A percentile compares a stretch with the other conserved stretches of the same genome.
Conservation (phyloP, 37 sponge, comb jelly and placozoan genomes). For the Petrosia ficiformis region DNA sequence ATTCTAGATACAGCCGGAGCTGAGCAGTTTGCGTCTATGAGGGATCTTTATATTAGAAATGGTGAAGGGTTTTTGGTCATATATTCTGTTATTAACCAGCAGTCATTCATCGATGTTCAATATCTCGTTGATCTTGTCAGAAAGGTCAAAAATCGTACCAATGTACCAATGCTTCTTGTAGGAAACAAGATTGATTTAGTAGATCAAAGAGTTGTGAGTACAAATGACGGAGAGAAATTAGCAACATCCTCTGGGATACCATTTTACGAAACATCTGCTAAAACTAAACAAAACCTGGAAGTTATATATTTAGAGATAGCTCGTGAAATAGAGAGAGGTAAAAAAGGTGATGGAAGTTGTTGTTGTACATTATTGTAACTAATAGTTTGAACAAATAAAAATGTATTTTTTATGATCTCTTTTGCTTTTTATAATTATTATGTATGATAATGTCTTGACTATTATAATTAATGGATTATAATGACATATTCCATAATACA, state of each 20-base stretch:
- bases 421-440: no score
- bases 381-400: no score
- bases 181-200: slow-evolving; percentile 63
- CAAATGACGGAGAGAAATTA: slow-evolving; percentile 18
- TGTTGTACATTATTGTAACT: slow-evolving; percentile 4
- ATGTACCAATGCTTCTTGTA: slow-evolving; percentile 56
- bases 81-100: slow-evolving; percentile 60
- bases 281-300: slow-evolving; percentile 39
- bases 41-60: slow-evolving; percentile 79
- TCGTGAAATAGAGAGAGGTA: slow-evolving; percentile 32
- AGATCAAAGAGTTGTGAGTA: slow-evolving; percentile 16
- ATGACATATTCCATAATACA: no score
- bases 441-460: no score
- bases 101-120: slow-evolving; percentile 52
- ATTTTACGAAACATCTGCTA: slow-evolving; percentile 64
- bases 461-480: no score
- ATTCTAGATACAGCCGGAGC: no score
- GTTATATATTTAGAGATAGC: slow-evolving; percentile 40
- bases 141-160: slow-evolving; percentile 34
- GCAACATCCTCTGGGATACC: slow-evolving; percentile 39
- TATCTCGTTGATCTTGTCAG: slow-evolving; percentile 52
- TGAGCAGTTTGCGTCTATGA: no score
- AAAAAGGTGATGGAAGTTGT: slow-evolving; percentile 40
- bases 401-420: no score
- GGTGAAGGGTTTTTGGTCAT: slow-evolving; percentile 74